Evolutionary conservation across 2,888 invertebrate species (phyloP).

Genomic region (Ochropleura leucogaster): DNA sequence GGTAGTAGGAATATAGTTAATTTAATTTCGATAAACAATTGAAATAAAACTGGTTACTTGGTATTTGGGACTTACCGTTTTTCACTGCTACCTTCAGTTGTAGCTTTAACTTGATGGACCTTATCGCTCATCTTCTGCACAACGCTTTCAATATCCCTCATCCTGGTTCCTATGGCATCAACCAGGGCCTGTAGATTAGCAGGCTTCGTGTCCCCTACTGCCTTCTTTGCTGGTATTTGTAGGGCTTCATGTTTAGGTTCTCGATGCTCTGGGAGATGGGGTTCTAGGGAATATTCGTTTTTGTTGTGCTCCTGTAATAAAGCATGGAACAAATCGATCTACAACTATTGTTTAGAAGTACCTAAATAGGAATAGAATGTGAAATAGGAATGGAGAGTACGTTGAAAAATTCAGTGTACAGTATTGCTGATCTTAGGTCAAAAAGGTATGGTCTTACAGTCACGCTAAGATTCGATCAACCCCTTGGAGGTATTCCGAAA

Average conservation of each 20-base stretch:
- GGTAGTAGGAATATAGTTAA: too few relatives aligned
- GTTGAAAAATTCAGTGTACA: too few relatives aligned
- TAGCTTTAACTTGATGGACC: conserved; percentile 73
- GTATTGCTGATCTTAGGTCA: too few relatives aligned
- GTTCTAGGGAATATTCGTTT: conserved; percentile 56
- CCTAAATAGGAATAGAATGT: too few relatives aligned
- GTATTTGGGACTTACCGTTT: conserved; percentile 69
- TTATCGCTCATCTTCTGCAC: conserved; percentile 86
- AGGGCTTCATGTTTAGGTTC: conserved; percentile 41
- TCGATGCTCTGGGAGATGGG: background rate
- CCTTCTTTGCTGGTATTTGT: conserved; percentile 42
- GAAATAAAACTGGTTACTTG: too few relatives aligned
- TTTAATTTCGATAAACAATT: too few relatives aligned
- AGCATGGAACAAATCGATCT: background rate
- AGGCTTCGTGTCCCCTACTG: conserved; percentile 63
- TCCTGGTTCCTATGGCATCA: conserved; percentile 85
- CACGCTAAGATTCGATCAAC: too few relatives aligned
- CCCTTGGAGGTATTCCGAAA: too few relatives aligned
- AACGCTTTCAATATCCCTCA: conserved; percentile 84
- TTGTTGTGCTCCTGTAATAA: conserved; percentile 32
- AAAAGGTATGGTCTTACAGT: too few relatives aligned
- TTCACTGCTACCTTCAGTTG: conserved; percentile 69
- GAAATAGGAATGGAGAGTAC: too few relatives aligned
- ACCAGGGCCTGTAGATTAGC: conserved; percentile 82
- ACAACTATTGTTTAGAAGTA: too few relatives aligned